These are phyloP conservation scores for Drosophila obscura DNA, from an alignment of 1,140 invertebrate species.

Conservation along the genomic window DNA sequence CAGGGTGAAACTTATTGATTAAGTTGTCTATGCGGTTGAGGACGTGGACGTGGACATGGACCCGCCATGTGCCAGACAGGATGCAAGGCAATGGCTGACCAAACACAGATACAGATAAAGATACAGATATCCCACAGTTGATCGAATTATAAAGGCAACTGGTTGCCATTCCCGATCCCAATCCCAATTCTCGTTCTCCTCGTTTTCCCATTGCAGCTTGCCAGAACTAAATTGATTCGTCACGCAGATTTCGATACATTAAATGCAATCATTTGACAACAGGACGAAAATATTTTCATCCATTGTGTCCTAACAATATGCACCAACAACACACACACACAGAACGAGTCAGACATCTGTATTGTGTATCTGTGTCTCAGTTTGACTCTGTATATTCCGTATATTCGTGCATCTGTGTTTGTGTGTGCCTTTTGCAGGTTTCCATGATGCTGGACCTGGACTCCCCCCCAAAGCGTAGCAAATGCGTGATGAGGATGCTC, in stretches of 20 bases:
- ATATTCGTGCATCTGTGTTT: not conserved
- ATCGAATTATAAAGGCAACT: conserved; percentile 75
- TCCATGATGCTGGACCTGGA: conserved; percentile 24
- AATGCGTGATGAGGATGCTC: conserved; percentile 61
- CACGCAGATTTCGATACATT: conserved; percentile 83
- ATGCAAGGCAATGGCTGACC: conserved; percentile 18
- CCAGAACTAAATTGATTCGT: conserved; percentile 74
- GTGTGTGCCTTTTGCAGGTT: conserved; percentile 21
- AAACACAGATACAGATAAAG: conserved; percentile 2
- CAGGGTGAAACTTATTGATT: conserved; percentile 44
- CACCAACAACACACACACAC: conserved; percentile 33
- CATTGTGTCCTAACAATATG: conserved; percentile 78
- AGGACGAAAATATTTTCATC: conserved; percentile 84
- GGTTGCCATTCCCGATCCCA: conserved; percentile 43
- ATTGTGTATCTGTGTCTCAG: conserved; percentile 5
- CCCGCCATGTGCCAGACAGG: conserved; percentile 56
- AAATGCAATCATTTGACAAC: conserved; percentile 84
- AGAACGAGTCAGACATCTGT: not conserved
- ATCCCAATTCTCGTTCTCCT: too few species aligned
- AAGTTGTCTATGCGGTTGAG: conserved; percentile 57
- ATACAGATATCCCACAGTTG: conserved; percentile 29
- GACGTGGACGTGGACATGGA: too few species aligned
- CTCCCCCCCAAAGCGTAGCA: conserved; percentile 79
- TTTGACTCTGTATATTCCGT: too few species aligned
- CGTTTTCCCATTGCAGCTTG: conserved; percentile 40